phyloP scores from a whole-genome alignment of 2,888 invertebrate genomes.

The Anarsia innoxiella region DNA sequence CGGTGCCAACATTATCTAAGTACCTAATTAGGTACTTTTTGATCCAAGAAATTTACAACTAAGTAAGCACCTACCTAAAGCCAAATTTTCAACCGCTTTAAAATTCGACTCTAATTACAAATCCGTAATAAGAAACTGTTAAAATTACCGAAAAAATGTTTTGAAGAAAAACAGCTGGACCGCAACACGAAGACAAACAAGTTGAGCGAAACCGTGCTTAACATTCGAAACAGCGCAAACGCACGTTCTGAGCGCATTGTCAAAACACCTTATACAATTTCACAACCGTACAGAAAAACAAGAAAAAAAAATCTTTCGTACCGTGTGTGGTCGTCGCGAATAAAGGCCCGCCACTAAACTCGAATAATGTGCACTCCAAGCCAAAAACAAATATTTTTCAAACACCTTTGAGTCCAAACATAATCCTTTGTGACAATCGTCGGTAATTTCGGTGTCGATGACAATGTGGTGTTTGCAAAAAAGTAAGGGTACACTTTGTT shows the following conservation, averaged over 20 bases:
- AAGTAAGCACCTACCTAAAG: too few species aligned
- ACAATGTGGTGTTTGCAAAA: constrained; percentile 42
- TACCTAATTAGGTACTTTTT: too few species aligned
- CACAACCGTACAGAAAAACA: constrained; percentile 40
- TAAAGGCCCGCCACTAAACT: constrained; percentile 47
- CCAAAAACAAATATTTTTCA: constrained; percentile 70
- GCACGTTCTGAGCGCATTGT: constrained; percentile 66
- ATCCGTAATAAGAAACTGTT: too few species aligned
- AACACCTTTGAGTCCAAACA: constrained; percentile 58
- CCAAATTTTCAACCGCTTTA: too few species aligned
- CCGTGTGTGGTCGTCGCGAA: constrained; percentile 60
- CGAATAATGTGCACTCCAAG: constrained; percentile 60
- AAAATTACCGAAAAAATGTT: constrained; percentile 11
- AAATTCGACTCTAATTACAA: too few species aligned
- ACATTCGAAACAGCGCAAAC: constrained; percentile 56
- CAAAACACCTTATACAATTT: constrained; percentile 72
- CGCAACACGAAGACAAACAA: constrained; percentile 43
- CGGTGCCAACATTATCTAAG: too few species aligned
- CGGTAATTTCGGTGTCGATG: constrained; percentile 65
- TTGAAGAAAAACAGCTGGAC: constrained; percentile 10
- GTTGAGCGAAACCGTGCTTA: constrained; percentile 52
- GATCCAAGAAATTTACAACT: too few species aligned
- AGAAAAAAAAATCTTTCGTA: constrained; percentile 24
- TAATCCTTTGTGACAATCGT: constrained; percentile 61
- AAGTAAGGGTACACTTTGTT: constrained; percentile 41